Evolutionary conservation across 2,113 vertebrate genomes (phyloP).

Genomic region (Thomomys bottae): DNA sequence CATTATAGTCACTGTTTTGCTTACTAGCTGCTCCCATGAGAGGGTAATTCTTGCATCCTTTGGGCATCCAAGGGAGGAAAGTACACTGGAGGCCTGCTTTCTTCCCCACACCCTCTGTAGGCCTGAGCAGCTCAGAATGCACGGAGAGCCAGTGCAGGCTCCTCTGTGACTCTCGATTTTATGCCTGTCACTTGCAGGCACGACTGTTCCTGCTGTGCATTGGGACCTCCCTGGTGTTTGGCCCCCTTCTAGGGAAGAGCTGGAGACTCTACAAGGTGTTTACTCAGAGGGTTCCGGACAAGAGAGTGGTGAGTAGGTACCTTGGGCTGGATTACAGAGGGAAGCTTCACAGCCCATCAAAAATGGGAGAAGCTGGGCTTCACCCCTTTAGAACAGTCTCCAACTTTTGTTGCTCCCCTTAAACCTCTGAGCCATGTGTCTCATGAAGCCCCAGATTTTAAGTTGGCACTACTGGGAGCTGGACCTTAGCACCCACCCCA

Average conservation of each 20-base stretch:
- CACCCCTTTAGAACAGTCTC: not conserved
- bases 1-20: not conserved
- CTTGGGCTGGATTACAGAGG: not conserved
- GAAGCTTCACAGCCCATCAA: not conserved
- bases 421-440: not conserved
- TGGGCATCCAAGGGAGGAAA: not conserved
- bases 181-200: conserved; percentile 81
- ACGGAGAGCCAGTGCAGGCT: not conserved
- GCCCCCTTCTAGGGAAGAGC: conserved; percentile 95
- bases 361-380: not conserved
- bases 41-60: not conserved
- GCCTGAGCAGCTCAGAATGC: not conserved
- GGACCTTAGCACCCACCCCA: not conserved
- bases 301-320: conserved; percentile 93
- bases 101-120: not conserved
- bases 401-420: conserved; percentile 18
- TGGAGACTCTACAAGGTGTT: conserved; percentile 97
- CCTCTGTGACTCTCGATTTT: not conserved
- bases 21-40: not conserved
- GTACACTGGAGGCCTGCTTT: not conserved
- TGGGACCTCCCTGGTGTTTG: conserved; percentile 94
- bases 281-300: conserved; percentile 94
- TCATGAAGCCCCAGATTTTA: not conserved
- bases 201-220: conserved; percentile 93
- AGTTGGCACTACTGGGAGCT: not conserved